Conservation (phyloP, 2,113 vertebrate species). For the Ctenodactylus gundi region DNA sequence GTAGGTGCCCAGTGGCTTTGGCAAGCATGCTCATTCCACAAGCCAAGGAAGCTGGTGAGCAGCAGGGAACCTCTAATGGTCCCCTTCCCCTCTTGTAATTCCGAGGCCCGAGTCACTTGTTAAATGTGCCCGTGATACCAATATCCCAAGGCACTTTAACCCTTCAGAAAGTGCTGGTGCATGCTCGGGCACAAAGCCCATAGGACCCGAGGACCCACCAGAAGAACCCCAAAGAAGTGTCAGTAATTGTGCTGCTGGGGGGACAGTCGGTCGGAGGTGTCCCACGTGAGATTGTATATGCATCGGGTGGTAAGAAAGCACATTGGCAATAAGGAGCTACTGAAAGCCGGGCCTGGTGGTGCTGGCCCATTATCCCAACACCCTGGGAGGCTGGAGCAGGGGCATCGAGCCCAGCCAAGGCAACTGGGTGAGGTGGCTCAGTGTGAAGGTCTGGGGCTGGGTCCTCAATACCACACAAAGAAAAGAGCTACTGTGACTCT, state of each 20-base stretch:
- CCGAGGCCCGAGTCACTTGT: background rate
- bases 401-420: too few species aligned
- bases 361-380: too few species aligned
- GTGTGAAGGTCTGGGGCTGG: too few species aligned
- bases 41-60: too few species aligned
- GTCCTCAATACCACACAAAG: too few species aligned
- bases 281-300: background rate
- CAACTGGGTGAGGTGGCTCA: too few species aligned
- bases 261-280: background rate
- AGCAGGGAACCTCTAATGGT: too few species aligned
- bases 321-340: background rate
- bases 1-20: too few species aligned
- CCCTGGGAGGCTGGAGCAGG: too few species aligned
- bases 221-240: background rate
- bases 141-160: background rate
- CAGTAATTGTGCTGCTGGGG: background rate
- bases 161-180: background rate
- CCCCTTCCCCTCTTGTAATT: background rate
- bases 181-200: background rate
- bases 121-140: background rate
- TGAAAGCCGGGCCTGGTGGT: too few species aligned
- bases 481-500: background rate
- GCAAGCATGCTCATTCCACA: too few species aligned
- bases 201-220: background rate
- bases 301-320: background rate